phyloP scores from a whole-genome alignment of 2,888 invertebrate species.

The Xylophagus ater region DNA sequence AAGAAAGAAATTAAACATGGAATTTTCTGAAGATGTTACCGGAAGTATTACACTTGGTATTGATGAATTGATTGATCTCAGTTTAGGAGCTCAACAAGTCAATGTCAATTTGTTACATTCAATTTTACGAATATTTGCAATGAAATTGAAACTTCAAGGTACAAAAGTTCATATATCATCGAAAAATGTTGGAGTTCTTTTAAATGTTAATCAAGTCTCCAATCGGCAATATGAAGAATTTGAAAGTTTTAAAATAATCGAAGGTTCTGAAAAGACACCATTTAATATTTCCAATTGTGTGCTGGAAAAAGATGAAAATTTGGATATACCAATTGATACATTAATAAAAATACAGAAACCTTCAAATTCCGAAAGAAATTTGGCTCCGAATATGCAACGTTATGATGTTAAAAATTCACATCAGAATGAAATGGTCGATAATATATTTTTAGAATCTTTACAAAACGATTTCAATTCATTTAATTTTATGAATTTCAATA shows the following conservation, averaged over 20 bases:
- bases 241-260: constrained; percentile 3
- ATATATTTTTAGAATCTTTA: not conserved
- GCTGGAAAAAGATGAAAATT: constrained; percentile 1
- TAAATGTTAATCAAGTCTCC: constrained; percentile 1
- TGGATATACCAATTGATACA: constrained; percentile 1
- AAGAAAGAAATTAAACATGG: too few species aligned
- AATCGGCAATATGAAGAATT: not conserved
- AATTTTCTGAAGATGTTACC: too few species aligned
- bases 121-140: constrained; percentile 1
- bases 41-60: too few species aligned
- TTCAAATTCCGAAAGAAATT: not conserved
- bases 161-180: constrained; percentile 1
- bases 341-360: not conserved
- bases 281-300: constrained; percentile 2
- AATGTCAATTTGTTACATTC: constrained; percentile 6
- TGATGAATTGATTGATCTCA: constrained; percentile 6
- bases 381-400: not conserved
- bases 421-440: not conserved
- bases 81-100: constrained; percentile 8
- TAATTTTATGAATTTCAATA: not conserved
- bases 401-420: not conserved
- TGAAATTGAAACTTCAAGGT: constrained; percentile 5
- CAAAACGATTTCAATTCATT: not conserved
- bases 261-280: constrained; percentile 4
- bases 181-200: not conserved